Percentiles rank a stretch among this genome's conserved stretches.
Evolutionary conservation across 2,797 vertebrate species (phyloP).

Genomic region (Darevskia nairensis): DNA sequence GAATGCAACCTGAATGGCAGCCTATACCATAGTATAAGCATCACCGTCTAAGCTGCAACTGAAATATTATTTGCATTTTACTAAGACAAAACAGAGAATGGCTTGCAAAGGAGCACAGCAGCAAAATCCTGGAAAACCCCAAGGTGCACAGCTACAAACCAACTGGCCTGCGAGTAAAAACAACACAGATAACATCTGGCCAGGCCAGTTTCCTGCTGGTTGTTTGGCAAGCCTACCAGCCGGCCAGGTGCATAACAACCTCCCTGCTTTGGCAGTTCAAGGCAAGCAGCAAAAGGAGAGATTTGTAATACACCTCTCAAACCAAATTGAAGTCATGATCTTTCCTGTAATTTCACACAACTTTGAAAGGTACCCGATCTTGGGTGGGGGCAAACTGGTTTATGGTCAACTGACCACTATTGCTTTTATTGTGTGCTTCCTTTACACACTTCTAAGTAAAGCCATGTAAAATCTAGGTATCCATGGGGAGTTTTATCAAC

Average conservation of each 20-base stretch:
- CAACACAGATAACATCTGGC: not conserved
- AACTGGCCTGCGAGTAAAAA: not conserved
- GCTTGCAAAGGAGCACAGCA: not conserved
- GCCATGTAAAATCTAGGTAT: not conserved
- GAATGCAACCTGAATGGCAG: not conserved
- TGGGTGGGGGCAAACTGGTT: not conserved
- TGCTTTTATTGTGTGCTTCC: not conserved
- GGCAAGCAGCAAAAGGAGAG: not conserved
- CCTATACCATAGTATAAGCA: not conserved
- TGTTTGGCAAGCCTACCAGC: not conserved
- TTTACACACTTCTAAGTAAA: not conserved
- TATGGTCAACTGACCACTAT: not conserved
- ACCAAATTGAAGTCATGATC: not conserved
- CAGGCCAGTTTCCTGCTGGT: not conserved
- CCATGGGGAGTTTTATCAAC: not conserved
- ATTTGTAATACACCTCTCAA: not conserved
- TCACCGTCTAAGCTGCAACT: not conserved
- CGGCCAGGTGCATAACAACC: not conserved
- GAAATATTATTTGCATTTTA: not conserved
- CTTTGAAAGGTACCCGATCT: not conserved
- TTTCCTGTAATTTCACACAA: not conserved
- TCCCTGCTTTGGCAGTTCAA: constrained; percentile 1
- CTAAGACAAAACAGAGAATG: constrained; percentile 6
- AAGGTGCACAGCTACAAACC: constrained; percentile 1
- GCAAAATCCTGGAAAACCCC: not conserved